These are phyloP conservation scores for Acomys russatus DNA, from an alignment of 2,797 vertebrate genomes.

Conservation along the genomic window DNA sequence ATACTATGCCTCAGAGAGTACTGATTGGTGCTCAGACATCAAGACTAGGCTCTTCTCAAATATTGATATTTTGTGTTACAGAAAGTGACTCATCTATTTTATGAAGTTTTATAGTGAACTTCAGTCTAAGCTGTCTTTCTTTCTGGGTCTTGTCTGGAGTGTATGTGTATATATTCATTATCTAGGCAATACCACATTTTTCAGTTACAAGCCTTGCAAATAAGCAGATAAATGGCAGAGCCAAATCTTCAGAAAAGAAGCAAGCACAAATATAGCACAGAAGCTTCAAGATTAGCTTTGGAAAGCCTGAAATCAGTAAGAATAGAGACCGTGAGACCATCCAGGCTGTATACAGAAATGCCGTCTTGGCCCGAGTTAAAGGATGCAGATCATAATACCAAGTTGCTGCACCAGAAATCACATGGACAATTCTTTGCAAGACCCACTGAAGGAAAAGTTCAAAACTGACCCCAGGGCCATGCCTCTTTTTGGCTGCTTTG, in stretches of 20 bases:
- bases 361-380: slow-evolving; percentile 12
- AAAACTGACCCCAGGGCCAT: background rate
- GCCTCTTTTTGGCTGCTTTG: background rate
- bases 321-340: background rate
- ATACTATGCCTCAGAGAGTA: background rate
- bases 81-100: slow-evolving; percentile 65
- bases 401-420: slow-evolving; percentile 25
- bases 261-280: slow-evolving; percentile 25
- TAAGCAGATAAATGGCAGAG: slow-evolving; percentile 61
- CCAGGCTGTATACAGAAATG: background rate
- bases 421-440: background rate
- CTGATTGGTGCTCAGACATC: slow-evolving; percentile 1
- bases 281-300: slow-evolving; percentile 40
- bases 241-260: slow-evolving; percentile 63
- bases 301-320: slow-evolving; percentile 6
- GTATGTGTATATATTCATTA: slow-evolving; percentile 57
- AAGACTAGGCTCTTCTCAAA: slow-evolving; percentile 44
- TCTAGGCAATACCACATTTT: slow-evolving; percentile 10
- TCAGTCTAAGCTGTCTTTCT: slow-evolving; percentile 40
- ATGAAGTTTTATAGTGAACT: slow-evolving; percentile 56
- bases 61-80: slow-evolving; percentile 25
- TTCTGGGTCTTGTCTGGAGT: slow-evolving; percentile 60
- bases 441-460: background rate
- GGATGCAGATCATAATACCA: background rate
- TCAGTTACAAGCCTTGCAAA: background rate